These are phyloP conservation scores for Acromyrmex echinatior DNA, from an alignment of 1,140 invertebrate species.

Conservation along the genomic window DNA sequence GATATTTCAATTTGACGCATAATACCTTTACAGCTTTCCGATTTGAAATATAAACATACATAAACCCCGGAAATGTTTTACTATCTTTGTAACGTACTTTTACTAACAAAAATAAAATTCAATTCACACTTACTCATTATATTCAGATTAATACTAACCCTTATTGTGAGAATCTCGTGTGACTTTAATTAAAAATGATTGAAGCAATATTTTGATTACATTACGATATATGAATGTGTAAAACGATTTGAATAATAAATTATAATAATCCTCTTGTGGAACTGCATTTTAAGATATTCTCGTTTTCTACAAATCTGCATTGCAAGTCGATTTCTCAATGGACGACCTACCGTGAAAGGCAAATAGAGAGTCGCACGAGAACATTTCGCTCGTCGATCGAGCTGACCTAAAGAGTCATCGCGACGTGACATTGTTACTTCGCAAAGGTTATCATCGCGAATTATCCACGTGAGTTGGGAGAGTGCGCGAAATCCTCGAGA, in stretches of 20 bases:
- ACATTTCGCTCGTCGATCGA: constrained; percentile 30
- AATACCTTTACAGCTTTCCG: too few relatives aligned
- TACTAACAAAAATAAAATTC: neutral
- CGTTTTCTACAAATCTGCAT: constrained; percentile 14
- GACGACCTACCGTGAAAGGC: constrained; percentile 15
- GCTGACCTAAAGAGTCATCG: constrained; percentile 49
- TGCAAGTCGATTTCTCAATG: constrained; percentile 52
- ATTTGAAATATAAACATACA: constrained; percentile 22
- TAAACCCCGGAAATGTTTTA: constrained; percentile 1
- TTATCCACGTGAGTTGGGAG: constrained; percentile 62
- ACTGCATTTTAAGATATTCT: neutral
- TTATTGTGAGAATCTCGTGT: neutral
- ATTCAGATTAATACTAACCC: neutral
- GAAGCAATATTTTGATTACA: neutral
- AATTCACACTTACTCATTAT: neutral
- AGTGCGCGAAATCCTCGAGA: constrained; percentile 47
- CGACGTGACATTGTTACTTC: constrained; percentile 63
- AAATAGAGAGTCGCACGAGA: constrained; percentile 48
- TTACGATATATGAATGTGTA: neutral
- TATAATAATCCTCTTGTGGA: neutral
- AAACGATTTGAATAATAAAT: neutral
- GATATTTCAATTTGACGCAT: neutral
- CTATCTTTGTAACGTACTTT: neutral
- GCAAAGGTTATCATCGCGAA: constrained; percentile 67
- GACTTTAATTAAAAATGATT: neutral